phyloP scores from a whole-genome alignment of 92 coral and sea anemone species.

The Plumapathes pennacea region DNA sequence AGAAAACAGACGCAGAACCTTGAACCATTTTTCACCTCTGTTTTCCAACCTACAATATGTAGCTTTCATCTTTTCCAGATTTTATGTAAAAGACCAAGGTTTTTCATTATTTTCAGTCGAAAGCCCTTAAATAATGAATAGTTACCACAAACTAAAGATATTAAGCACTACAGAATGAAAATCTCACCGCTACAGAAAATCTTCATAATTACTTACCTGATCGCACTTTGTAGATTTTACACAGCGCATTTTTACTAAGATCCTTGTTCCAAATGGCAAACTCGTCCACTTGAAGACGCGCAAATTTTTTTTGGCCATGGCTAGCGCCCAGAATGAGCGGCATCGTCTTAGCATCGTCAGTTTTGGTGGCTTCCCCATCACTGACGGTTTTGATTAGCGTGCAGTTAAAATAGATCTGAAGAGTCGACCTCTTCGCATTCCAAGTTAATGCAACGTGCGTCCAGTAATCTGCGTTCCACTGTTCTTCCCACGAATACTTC shows the following conservation, averaged over 20 bases:
- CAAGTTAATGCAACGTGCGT: constrained; percentile 78
- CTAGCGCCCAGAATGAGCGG: constrained; percentile 82
- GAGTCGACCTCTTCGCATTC: constrained; percentile 17
- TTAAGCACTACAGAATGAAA: too few relatives aligned
- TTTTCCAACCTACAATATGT: too few relatives aligned
- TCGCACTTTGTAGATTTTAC: constrained; percentile 39
- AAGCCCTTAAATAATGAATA: too few relatives aligned
- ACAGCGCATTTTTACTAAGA: constrained; percentile 39
- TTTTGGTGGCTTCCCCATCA: not conserved
- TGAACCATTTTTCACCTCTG: too few relatives aligned
- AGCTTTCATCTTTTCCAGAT: too few relatives aligned
- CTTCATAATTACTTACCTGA: constrained; percentile 75
- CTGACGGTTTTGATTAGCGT: constrained; percentile 13
- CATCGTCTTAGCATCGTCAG: constrained; percentile 13
- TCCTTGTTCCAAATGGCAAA: constrained; percentile 86
- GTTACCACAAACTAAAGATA: too few relatives aligned
- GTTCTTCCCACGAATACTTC: constrained; percentile 20
- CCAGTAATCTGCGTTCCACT: constrained; percentile 71
- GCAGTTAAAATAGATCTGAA: constrained; percentile 75
- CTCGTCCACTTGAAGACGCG: constrained; percentile 72
- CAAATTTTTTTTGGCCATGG: constrained; percentile 67
- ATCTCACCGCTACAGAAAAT: constrained; percentile 1
- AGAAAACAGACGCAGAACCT: too few relatives aligned
- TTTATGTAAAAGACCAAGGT: too few relatives aligned
- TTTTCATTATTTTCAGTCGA: too few relatives aligned